Conservation (phyloP, 2,888 invertebrate genomes). For the Acleris holmiana region DNA sequence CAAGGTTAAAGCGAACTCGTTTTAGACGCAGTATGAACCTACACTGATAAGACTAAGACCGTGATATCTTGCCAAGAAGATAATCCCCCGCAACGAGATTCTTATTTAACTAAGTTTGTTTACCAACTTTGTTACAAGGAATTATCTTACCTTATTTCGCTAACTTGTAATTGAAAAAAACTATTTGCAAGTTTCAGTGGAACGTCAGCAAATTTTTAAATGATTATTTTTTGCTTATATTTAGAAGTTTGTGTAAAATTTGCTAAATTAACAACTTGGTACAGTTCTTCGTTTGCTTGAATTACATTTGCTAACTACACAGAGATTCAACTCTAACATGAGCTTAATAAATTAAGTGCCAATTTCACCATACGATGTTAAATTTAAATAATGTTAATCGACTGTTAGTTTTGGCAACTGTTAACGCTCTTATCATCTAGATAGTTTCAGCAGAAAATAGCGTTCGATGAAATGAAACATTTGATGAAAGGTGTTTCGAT, state of each 20-base stretch:
- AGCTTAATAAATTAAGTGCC: too few species aligned
- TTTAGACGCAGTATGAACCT: constrained; percentile 7
- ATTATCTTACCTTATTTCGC: background rate
- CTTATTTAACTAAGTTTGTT: constrained; percentile 20
- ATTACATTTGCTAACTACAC: too few species aligned
- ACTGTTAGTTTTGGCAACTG: too few species aligned
- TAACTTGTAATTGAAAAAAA: background rate
- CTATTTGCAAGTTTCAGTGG: background rate
- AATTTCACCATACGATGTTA: too few species aligned
- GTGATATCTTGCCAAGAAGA: constrained; percentile 18
- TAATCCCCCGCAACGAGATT: constrained; percentile 13
- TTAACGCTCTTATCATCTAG: too few species aligned
- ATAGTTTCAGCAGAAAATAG: too few species aligned
- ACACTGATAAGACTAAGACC: constrained; percentile 27
- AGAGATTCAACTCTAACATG: too few species aligned
- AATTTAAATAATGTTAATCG: too few species aligned
- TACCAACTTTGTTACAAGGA: background rate
- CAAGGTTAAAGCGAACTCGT: background rate
- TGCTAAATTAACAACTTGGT: background rate
- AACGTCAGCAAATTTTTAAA: background rate
- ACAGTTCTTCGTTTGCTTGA: too few species aligned
- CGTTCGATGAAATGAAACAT: too few species aligned
- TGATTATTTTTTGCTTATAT: background rate
- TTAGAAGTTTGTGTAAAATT: background rate
- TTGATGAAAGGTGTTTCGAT: too few species aligned